Conservation (phyloP, 2,113 vertebrate genomes). For the Strix aluco region DNA sequence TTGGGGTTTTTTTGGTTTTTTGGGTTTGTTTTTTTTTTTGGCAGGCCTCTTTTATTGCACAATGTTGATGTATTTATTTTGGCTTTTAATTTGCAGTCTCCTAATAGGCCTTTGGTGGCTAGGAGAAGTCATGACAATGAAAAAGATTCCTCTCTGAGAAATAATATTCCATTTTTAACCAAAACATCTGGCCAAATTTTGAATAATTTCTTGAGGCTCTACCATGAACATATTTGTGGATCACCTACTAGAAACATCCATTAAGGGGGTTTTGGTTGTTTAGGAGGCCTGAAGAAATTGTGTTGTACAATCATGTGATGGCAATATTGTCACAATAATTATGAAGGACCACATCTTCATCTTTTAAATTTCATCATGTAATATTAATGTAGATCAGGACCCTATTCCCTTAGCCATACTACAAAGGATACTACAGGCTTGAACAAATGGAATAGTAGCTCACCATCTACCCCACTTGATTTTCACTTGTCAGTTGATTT, state of each 20-base stretch:
- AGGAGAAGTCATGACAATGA: background rate
- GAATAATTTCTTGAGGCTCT: background rate
- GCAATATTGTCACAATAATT: background rate
- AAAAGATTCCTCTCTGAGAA: background rate
- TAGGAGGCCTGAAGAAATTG: background rate
- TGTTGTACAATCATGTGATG: background rate
- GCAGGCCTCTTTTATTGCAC: background rate
- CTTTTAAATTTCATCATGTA: background rate
- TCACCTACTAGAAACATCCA: background rate
- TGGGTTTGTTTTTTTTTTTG: background rate
- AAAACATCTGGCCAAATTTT: background rate
- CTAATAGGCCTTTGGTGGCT: background rate
- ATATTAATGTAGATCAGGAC: background rate
- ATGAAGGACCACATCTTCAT: background rate
- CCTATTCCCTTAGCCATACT: background rate
- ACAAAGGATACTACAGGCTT: background rate
- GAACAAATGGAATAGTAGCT: background rate
- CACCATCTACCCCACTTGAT: background rate
- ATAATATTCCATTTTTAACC: background rate
- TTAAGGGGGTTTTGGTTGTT: background rate
- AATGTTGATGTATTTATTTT: background rate
- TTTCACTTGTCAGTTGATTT: background rate
- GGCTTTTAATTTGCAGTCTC: background rate
- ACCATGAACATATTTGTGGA: background rate
- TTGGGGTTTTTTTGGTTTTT: too few relatives aligned